Evolutionary conservation across 92 coral and sea anemone species (phyloP).

Genomic region (Palythoa grandis): DNA sequence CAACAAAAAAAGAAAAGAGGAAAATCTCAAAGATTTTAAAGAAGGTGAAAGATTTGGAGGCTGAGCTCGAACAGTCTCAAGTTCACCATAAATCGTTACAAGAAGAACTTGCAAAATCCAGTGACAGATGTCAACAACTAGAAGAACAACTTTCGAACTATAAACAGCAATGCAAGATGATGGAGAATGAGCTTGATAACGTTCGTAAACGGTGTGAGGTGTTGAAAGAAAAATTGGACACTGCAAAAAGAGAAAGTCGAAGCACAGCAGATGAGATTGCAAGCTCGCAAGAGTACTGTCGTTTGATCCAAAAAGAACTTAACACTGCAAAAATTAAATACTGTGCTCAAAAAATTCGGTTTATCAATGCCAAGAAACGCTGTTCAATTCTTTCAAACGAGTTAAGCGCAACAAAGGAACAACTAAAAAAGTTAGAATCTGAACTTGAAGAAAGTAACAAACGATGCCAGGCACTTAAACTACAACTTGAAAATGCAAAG

Average conservation of each 20-base stretch:
- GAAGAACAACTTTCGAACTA: conserved; percentile 79
- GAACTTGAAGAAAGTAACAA: conserved; percentile 87
- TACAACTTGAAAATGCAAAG: conserved; percentile 80
- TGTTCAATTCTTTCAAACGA: conserved; percentile 76
- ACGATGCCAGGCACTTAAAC: conserved; percentile 76
- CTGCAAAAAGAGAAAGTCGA: conserved; percentile 62
- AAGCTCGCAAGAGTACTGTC: conserved; percentile 83
- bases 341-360: conserved; percentile 92
- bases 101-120: conserved; percentile 80
- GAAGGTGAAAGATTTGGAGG: conserved; percentile 65
- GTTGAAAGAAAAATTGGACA: conserved; percentile 75
- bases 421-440: conserved; percentile 63
- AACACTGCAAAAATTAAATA: conserved; percentile 90
- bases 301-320: conserved; percentile 86
- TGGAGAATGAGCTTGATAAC: conserved; percentile 81
- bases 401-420: conserved; percentile 71
- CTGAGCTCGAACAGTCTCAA: conserved; percentile 79
- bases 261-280: conserved; percentile 58
- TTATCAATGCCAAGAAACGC: conserved; percentile 88
- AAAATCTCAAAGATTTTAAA: conserved; percentile 54
- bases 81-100: conserved; percentile 68
- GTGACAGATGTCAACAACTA: conserved; percentile 70
- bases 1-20: conserved; percentile 47
- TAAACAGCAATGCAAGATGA: conserved; percentile 82
- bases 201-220: conserved; percentile 76